Evolutionary conservation across 30 jellyfish, hydroid and myxozoan genomes (phyloP), one percentile per base, ranked within the genome.

Genomic region (Sanderia malayensis): DNA sequence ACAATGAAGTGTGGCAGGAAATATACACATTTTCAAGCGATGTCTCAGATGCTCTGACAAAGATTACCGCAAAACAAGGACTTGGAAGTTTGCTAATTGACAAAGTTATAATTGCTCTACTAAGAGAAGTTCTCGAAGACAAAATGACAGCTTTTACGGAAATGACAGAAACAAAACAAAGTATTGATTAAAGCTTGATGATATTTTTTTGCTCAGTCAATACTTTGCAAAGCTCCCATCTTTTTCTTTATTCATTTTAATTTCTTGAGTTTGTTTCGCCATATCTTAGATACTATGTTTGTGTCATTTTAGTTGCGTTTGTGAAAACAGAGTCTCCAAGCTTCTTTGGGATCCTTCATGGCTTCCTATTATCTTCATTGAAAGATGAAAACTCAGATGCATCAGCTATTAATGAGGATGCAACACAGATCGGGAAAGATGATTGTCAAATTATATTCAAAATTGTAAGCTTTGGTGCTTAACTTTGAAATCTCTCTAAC

Each of bases 281-380:
- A 22, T 27, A 22, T 2, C 3, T 24, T 26, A 17, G 18, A 25
- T 10, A 15, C 10, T 25, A 23, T 27, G 2, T 67, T 67, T 34
- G 10, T 69, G 21, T 0, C 0, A 4, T 76, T 76, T 28, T 47
- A 61, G 87, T 46, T 28, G 49, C 49, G 19, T 76, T 63, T 70
- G 59, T 76, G 8, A 22, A 80, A 27, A 45, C 53, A 26, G 72
- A 63, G 22, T 76, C 80, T 27, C 80, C 87, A 23, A 44, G 87
- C 46, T 76, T 34, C 33, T 76, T 61, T 76, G 87, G 87, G 28
- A 28, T 76, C 68, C 73, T 76, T 23, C 49, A 45, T 61, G 87
- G 87, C 6, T 76, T 76, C 44, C 41, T 76, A 31, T 30, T 18
- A 24, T 37, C 65, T 63, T 66, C 60, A 20, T 47, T 21, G 10